Base-by-base conservation (phyloP, 2,113 vertebrate species). In the Stegostoma tigrinum region DNA sequence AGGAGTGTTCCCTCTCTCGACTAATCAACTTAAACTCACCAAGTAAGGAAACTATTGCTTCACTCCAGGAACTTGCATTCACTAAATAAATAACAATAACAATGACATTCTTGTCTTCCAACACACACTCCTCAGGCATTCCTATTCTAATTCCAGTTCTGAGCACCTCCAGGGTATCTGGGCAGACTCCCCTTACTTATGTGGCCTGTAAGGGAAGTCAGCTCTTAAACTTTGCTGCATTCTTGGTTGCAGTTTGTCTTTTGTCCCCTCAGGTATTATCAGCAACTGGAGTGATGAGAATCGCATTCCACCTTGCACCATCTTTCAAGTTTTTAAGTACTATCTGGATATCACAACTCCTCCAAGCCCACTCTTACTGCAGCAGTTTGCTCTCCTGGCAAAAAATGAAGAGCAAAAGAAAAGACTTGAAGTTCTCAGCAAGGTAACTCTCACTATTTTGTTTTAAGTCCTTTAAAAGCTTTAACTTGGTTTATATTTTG, bases 291-390 rank as follows among this genome's bases (percentile, higher is more conserved):
- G 98, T 0, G 98, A 98, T 0, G 99, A 99, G 97, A 97, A 96
- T 75, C 98, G 99, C 38, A 98, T 99, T 96, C 99, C 99, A 0
- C 98, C 99, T 7, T 99, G 99, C 97, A 99, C 99, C 97, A 98
- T 99, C 97, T 98, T 98, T 97, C 99, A 99, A 97, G 99, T 98
- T 75, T 99, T 99, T 97, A 99, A 98, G 97, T 98, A 98, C 97
- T 99, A 99, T 96, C 97, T 99, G 98, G 99, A 99, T 96, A 99
- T 99, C 97, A 99, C 98, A 87, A 99, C 99, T 0, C 98, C 99
- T 0, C 99, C 99, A 0, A 99, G 98, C 0, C 99, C 99, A 0
- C 97, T 99, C 96, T 97, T 99, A 96, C 98, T 99, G 96, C 99
- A 99, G 97, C 99, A 99, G 96, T 99, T 99, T 66, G 98, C 99